Percentiles rank a stretch among this genome's conserved stretches.
phyloP scores from a whole-genome alignment of 2,113 vertebrate genomes.

The Varanus salvator region DNA sequence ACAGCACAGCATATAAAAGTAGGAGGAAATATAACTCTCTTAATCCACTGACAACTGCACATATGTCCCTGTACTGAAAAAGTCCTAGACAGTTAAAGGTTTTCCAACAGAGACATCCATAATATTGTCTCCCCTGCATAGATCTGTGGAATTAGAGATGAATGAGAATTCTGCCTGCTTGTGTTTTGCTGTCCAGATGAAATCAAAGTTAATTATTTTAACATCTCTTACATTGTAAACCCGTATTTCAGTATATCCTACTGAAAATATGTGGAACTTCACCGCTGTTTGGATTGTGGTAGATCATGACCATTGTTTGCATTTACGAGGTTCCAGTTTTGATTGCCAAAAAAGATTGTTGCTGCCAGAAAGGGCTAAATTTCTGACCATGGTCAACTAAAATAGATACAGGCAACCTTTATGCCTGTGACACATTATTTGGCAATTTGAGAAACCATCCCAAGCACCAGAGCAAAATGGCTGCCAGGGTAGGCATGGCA shows the following conservation, averaged over 20 bases:
- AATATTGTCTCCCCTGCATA: background rate
- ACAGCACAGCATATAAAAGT: constrained; percentile 20
- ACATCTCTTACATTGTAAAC: background rate
- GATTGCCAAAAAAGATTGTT: background rate
- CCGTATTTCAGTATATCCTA: background rate
- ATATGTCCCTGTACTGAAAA: background rate
- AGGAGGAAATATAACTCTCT: constrained; percentile 47
- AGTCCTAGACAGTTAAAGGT: background rate
- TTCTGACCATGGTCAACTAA: background rate
- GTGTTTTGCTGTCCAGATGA: background rate
- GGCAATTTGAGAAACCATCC: too few relatives aligned
- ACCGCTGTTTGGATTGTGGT: background rate
- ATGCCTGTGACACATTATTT: too few relatives aligned
- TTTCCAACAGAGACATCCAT: background rate
- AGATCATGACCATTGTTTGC: background rate
- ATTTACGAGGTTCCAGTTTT: background rate
- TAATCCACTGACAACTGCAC: constrained; percentile 14
- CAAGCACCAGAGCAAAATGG: too few relatives aligned
- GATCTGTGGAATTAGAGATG: background rate
- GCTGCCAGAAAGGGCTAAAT: background rate
- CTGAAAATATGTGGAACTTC: background rate
- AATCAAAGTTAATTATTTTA: background rate
- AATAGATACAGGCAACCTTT: background rate
- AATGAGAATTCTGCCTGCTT: accelerated
- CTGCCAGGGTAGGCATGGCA: too few relatives aligned